phyloP scores from a whole-genome alignment of 2,888 invertebrate genomes.

The Argynnis bischoffii region DNA sequence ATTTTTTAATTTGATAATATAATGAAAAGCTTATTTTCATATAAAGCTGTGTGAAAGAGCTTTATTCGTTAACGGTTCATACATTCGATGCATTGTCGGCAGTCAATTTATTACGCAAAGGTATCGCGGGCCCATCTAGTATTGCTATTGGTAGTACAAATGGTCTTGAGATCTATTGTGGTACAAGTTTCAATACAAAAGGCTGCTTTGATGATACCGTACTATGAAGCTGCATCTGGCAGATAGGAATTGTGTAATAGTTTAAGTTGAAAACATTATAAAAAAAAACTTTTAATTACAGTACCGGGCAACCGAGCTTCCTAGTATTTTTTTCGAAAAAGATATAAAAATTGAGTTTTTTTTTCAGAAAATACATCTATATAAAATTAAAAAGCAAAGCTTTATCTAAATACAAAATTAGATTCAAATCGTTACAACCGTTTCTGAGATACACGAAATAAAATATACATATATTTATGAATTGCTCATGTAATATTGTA shows the following conservation, averaged over 20 bases:
- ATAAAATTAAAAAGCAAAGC: too few relatives aligned
- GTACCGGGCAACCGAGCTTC: not conserved
- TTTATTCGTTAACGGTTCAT: slow-evolving; percentile 59
- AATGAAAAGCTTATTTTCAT: slow-evolving; percentile 1
- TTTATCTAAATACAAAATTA: not conserved
- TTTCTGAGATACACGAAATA: too few relatives aligned
- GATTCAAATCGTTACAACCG: too few relatives aligned
- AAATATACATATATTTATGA: too few relatives aligned
- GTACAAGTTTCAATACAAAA: slow-evolving; percentile 33
- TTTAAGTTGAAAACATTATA: too few relatives aligned
- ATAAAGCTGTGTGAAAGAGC: slow-evolving; percentile 34
- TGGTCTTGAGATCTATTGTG: slow-evolving; percentile 44
- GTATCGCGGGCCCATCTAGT: slow-evolving; percentile 62
- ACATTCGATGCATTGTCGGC: slow-evolving; percentile 59
- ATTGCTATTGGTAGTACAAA: slow-evolving; percentile 49
- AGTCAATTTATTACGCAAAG: slow-evolving; percentile 70
- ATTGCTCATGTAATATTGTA: too few relatives aligned
- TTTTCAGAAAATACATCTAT: not conserved
- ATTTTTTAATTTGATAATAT: not conserved
- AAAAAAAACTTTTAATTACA: too few relatives aligned
- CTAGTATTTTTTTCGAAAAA: not conserved
- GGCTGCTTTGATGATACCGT: not conserved
- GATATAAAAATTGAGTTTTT: not conserved
- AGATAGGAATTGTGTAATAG: not conserved
- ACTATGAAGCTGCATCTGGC: not conserved